Evolutionary conservation across 2,113 vertebrate genomes (phyloP).

Genomic region (Gymnorhina tibicen): DNA sequence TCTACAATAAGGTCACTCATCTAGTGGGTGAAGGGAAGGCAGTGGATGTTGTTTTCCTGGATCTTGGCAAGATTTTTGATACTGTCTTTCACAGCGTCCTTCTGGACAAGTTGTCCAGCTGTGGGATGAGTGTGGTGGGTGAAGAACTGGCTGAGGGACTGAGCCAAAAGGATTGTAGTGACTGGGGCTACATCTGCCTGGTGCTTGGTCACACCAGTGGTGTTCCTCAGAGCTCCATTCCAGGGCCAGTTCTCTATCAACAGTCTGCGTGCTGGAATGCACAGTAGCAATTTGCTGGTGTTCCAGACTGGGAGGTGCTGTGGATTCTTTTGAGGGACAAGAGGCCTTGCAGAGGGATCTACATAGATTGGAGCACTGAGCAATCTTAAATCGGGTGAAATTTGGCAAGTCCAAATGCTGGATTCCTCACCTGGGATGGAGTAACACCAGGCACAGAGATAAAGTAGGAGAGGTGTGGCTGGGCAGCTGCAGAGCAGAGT

Average conservation of each 20-base stretch:
- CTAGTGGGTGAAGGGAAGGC: background rate
- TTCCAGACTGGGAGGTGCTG: background rate
- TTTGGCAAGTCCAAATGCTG: too few species aligned
- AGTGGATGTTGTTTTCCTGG: background rate
- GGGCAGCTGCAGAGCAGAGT: background rate
- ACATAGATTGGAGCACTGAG: background rate
- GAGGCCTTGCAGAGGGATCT: background rate
- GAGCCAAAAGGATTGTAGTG: background rate
- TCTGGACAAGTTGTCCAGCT: background rate
- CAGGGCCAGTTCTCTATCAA: background rate
- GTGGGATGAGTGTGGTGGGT: background rate
- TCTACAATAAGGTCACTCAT: background rate
- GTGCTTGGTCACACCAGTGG: background rate
- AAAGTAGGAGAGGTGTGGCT: background rate
- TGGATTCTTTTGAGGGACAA: background rate
- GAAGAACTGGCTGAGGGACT: background rate
- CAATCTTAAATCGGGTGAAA: background rate
- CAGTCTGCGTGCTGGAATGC: background rate
- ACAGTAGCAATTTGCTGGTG: background rate
- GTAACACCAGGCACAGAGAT: rapidly evolving
- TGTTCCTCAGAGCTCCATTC: background rate
- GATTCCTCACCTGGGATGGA: background rate
- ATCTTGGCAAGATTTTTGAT: background rate
- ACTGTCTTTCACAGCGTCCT: background rate
- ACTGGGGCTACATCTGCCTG: background rate